Conservation (phyloP, 2,797 vertebrate species). For the Loris lydekkerianus region DNA sequence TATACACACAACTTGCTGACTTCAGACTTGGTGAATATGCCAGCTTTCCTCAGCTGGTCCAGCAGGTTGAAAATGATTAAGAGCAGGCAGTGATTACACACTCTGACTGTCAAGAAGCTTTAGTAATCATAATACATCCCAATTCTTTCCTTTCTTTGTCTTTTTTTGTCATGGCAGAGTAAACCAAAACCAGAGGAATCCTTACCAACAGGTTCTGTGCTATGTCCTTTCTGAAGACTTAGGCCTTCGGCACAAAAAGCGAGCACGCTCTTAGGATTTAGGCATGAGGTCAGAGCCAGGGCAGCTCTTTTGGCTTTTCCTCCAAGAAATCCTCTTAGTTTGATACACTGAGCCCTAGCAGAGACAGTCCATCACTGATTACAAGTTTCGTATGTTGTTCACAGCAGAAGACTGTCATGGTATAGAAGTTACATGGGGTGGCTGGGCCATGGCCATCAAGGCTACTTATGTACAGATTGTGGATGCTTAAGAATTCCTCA, state of each 20-base stretch:
- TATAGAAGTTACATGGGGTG: background rate
- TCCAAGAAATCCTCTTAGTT: background rate
- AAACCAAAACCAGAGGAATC: background rate
- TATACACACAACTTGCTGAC: background rate
- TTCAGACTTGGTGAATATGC: conserved; percentile 21
- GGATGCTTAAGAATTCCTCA: background rate
- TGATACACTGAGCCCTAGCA: background rate
- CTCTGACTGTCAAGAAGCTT: conserved; percentile 2
- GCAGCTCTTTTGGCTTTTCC: background rate
- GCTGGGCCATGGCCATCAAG: background rate
- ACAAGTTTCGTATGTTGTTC: background rate
- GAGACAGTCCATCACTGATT: background rate
- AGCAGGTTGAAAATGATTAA: conserved; percentile 44
- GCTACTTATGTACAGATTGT: background rate
- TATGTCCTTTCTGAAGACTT: conserved; percentile 6
- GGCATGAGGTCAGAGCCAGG: background rate
- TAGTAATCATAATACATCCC: background rate
- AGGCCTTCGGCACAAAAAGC: background rate
- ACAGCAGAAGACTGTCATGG: background rate
- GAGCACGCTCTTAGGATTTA: background rate
- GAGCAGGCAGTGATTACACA: background rate
- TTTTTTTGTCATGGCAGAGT: background rate
- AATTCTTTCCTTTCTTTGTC: background rate
- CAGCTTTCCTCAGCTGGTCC: conserved; percentile 47
- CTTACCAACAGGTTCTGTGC: background rate